These are phyloP conservation scores for Orestias chungarensis DNA, from an alignment of 2,797 vertebrate species.

Conservation along the genomic window DNA sequence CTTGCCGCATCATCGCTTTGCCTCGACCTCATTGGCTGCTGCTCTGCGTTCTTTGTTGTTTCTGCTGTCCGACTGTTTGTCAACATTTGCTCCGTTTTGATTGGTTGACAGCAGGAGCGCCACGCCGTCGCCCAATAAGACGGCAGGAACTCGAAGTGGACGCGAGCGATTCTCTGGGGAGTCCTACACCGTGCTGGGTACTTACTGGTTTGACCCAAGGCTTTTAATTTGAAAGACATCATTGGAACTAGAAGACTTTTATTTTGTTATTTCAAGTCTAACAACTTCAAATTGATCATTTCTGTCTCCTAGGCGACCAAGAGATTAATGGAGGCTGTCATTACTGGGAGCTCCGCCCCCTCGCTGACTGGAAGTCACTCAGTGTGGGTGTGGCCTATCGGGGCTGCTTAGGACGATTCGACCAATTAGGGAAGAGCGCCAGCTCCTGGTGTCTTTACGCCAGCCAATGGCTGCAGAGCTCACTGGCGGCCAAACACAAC, in stretches of 20 bases:
- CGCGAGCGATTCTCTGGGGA: slow-evolving; percentile 92
- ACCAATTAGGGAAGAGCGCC: slow-evolving; percentile 92
- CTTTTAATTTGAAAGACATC: not conserved
- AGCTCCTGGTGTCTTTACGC: slow-evolving; percentile 91
- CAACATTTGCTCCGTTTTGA: not conserved
- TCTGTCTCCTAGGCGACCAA: slow-evolving; percentile 81
- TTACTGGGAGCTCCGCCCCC: slow-evolving; percentile 92
- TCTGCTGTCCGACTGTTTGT: not conserved
- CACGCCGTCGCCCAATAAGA: slow-evolving; percentile 88
- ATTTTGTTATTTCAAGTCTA: not conserved
- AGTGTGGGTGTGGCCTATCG: slow-evolving; percentile 89
- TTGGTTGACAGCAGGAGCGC: slow-evolving; percentile 80
- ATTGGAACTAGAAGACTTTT: not conserved
- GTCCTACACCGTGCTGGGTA: slow-evolving; percentile 95
- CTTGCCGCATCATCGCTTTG: slow-evolving; percentile 37
- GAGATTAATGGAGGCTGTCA: slow-evolving; percentile 85
- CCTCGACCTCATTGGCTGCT: slow-evolving; percentile 36
- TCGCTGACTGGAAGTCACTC: slow-evolving; percentile 92
- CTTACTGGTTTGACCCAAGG: not conserved
- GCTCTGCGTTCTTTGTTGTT: not conserved
- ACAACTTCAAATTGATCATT: too few species aligned
- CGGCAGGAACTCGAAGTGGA: slow-evolving; percentile 74
- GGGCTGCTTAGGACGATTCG: slow-evolving; percentile 87
- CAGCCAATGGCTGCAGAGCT: slow-evolving; percentile 94
- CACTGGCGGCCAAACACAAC: slow-evolving; percentile 92